Evolutionary conservation across 2,797 vertebrate species (phyloP).

Genomic region (Pelobates cultripes): DNA sequence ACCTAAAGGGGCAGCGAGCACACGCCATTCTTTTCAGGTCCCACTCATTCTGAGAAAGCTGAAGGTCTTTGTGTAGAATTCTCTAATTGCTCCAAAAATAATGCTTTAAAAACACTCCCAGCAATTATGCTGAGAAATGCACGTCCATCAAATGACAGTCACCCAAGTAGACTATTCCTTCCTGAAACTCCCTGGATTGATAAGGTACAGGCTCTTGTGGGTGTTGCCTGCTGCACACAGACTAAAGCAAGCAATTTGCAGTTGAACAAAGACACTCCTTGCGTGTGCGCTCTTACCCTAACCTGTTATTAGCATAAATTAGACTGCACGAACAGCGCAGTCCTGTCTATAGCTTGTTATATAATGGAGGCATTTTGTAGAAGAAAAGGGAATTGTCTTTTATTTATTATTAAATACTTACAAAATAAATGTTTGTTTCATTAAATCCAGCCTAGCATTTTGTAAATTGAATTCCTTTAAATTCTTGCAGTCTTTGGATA

Average conservation of each 20-base stretch:
- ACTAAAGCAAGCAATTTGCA: background rate
- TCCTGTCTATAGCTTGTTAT: background rate
- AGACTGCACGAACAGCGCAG: background rate
- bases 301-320: constrained; percentile 11
- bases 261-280: constrained; percentile 20
- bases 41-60: constrained; percentile 30
- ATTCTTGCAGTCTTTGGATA: too few species aligned
- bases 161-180: background rate
- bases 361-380: too few species aligned
- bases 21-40: constrained; percentile 8
- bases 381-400: too few species aligned
- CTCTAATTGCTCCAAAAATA: constrained; percentile 47
- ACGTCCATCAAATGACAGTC: constrained; percentile 30
- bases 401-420: too few species aligned
- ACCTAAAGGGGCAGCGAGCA: background rate
- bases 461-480: too few species aligned
- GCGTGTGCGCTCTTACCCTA: background rate
- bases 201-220: constrained; percentile 12
- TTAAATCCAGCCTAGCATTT: too few species aligned
- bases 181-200: constrained; percentile 11
- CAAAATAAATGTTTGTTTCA: background rate
- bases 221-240: constrained; percentile 11
- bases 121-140: constrained; percentile 24
- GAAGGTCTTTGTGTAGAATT: constrained; percentile 31
- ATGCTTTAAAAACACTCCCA: constrained; percentile 22